A percentile compares a stretch with the other conserved stretches of the same genome.
phyloP scores from a whole-genome alignment of 2,113 vertebrate species.

The Setophaga kirtlandii region DNA sequence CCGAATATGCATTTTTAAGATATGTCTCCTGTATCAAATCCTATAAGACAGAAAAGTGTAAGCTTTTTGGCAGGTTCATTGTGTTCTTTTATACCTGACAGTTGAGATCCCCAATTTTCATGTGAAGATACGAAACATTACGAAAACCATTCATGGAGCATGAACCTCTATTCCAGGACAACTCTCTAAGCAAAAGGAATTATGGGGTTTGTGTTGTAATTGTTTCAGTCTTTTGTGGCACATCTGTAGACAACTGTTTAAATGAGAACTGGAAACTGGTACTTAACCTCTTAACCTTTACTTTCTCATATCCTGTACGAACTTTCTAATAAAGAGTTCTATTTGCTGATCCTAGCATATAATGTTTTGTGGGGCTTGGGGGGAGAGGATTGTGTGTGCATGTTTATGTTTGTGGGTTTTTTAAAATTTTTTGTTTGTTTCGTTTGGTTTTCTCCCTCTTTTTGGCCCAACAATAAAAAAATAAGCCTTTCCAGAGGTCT shows the following conservation, averaged over 20 bases:
- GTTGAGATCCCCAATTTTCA: accelerated
- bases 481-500: accelerated
- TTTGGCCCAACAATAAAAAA: not conserved
- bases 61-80: not conserved
- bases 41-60: accelerated
- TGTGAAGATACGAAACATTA: not conserved
- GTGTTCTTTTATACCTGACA: not conserved
- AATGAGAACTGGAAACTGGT: not conserved
- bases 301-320: not conserved
- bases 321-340: not conserved
- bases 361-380: not conserved
- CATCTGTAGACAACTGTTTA: not conserved
- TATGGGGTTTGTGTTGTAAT: too few relatives aligned
- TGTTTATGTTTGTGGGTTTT: not conserved
- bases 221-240: not conserved
- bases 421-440: not conserved
- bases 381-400: accelerated
- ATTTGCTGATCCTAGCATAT: not conserved
- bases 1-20: not conserved
- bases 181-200: not conserved
- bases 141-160: not conserved
- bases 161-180: not conserved
- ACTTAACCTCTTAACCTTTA: not conserved
- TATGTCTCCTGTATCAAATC: not conserved
- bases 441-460: not conserved